phyloP scores from a whole-genome alignment of 2,888 invertebrate genomes.

The Xestia c-nigrum region DNA sequence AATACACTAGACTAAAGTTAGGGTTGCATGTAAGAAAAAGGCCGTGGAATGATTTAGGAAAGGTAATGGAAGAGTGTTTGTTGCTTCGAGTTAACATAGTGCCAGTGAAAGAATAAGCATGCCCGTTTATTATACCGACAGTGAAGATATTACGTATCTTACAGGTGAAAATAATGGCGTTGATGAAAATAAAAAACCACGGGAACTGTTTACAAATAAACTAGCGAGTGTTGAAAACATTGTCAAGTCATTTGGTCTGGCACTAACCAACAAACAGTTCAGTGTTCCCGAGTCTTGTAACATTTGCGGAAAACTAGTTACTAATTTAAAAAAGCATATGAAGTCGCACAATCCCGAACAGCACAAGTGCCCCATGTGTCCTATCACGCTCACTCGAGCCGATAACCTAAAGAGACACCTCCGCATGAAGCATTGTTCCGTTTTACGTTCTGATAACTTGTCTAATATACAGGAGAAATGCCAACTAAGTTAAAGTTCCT shows the following conservation, averaged over 20 bases:
- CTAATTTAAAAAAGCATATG: conserved; percentile 92
- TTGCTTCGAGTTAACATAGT: conserved; percentile 65
- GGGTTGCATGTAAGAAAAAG: conserved; percentile 76
- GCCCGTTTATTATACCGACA: conserved; percentile 67
- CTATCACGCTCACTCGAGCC: conserved; percentile 91
- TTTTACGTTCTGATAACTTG: conserved; percentile 81
- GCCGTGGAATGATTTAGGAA: conserved; percentile 63
- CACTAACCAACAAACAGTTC: conserved; percentile 77
- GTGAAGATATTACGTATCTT: conserved; percentile 84
- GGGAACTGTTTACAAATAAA: conserved; percentile 82
- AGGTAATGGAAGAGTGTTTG: conserved; percentile 64
- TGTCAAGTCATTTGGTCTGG: conserved; percentile 83
- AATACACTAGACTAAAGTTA: conserved; percentile 49
- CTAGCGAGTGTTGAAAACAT: conserved; percentile 82
- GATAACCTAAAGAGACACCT: conserved; percentile 93
- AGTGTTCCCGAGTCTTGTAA: conserved; percentile 90
- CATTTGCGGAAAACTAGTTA: conserved; percentile 92
- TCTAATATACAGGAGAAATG: conserved; percentile 84
- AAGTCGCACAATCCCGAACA: conserved; percentile 92
- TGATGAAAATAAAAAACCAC: conserved; percentile 87
- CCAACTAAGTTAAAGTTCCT: conserved; percentile 70
- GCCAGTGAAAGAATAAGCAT: conserved; percentile 70
- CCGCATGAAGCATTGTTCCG: conserved; percentile 91
- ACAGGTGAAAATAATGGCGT: conserved; percentile 87
- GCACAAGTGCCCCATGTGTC: conserved; percentile 92